Evolutionary conservation across 2,888 invertebrate species (phyloP).

Genomic region (Sialis fuliginosa): DNA sequence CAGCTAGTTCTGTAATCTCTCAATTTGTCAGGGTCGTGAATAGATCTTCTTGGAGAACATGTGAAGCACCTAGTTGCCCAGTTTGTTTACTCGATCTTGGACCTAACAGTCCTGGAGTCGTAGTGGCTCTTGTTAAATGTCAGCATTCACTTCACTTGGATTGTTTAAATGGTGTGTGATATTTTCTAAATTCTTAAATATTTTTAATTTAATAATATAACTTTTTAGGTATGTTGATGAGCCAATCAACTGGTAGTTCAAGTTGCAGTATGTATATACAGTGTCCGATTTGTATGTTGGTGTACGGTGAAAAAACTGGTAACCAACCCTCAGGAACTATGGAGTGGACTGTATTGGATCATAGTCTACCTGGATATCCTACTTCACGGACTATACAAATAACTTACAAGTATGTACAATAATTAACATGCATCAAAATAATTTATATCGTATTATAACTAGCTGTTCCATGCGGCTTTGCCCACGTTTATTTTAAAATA

Average conservation of each 20-base stretch:
- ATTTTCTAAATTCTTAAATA: not conserved
- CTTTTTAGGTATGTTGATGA: slow-evolving; percentile 20
- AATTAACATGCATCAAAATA: not conserved
- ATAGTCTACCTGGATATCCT: slow-evolving; percentile 49
- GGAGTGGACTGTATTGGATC: slow-evolving; percentile 59
- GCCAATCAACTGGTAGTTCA: not conserved
- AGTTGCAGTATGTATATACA: slow-evolving; percentile 48
- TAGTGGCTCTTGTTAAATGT: slow-evolving; percentile 52
- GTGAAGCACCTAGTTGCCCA: slow-evolving; percentile 50
- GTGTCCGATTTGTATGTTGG: slow-evolving; percentile 72
- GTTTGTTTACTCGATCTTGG: slow-evolving; percentile 44
- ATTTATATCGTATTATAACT: not conserved
- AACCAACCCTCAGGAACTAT: slow-evolving; percentile 71
- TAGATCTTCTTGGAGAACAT: slow-evolving; percentile 32
- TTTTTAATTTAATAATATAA: not conserved
- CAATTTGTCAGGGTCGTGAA: slow-evolving; percentile 50
- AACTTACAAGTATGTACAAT: slow-evolving; percentile 49
- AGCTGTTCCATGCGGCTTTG: not conserved
- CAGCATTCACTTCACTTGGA: slow-evolving; percentile 65
- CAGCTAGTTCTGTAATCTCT: slow-evolving; percentile 43
- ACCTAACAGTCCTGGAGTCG: slow-evolving; percentile 29
- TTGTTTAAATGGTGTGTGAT: slow-evolving; percentile 42
- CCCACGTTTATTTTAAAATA: not conserved
- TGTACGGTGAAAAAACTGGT: slow-evolving; percentile 63
- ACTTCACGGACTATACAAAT: slow-evolving; percentile 62